Percentiles rank a stretch among this genome's conserved stretches.
These are phyloP conservation scores for Drosophila demipolita DNA, from an alignment of 2,888 invertebrate species.

Conservation along the genomic window DNA sequence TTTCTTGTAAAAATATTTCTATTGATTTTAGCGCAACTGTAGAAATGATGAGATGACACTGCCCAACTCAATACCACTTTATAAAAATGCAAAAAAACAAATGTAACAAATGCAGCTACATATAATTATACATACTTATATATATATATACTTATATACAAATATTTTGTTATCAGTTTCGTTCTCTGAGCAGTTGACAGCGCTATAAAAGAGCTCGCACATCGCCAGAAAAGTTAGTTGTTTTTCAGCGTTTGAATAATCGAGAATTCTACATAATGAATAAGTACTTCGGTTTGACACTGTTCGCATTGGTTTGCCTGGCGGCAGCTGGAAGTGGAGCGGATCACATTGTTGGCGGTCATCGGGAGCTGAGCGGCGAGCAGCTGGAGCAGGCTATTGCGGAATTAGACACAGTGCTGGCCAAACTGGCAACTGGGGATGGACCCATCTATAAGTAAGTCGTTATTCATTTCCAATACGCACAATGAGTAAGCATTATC, in stretches of 20 bases:
- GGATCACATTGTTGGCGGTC: conserved; percentile 44
- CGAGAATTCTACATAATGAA: conserved; percentile 19
- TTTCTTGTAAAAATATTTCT: neutral
- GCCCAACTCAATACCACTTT: neutral
- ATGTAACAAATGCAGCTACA: neutral
- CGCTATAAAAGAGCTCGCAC: conserved; percentile 21
- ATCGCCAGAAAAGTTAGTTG: conserved; percentile 16
- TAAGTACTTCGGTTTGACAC: conserved; percentile 29
- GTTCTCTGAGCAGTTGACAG: neutral
- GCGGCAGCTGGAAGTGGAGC: conserved; percentile 1
- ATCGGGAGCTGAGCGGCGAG: conserved; percentile 26
- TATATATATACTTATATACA: neutral
- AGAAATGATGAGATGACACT: neutral
- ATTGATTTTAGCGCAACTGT: neutral
- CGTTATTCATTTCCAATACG: neutral
- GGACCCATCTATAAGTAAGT: conserved; percentile 64
- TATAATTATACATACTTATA: neutral
- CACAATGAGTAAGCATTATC: neutral
- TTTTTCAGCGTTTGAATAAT: conserved; percentile 2
- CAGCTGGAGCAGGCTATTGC: conserved; percentile 27
- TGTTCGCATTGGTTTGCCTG: conserved; percentile 34
- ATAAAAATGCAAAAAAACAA: neutral
- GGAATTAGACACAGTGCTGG: conserved; percentile 31
- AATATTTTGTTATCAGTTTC: neutral
- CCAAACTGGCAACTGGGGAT: conserved; percentile 44